Evolutionary conservation across 2,888 invertebrate species (phyloP), one percentile per base, ranked within the genome.

Genomic region (Lasioglossum zephyrum): DNA sequence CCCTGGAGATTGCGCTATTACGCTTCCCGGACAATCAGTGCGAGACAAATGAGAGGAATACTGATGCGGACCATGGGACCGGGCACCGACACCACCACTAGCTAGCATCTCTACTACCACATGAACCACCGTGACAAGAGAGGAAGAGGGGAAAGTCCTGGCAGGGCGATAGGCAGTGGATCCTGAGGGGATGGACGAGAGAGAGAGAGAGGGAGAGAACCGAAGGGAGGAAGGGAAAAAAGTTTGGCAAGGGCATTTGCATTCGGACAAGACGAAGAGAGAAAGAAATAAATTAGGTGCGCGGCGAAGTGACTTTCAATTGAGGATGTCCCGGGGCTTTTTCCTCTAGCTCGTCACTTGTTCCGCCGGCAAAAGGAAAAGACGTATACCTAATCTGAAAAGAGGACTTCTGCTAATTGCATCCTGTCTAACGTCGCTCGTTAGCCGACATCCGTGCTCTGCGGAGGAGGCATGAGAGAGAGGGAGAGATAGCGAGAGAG

Each of bases 11-110:
- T 93, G 92, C 93, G 88, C 92, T 92, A 92, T 94, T 93, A 92
- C 92, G 92, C 91, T 92, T 91, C 91, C 89, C 88, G 90, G 89
- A 92, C 93, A 94, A 94, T 94, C 94, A 93, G 93, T 92, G 92
- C 90, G 92, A 92, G 93, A 93, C 93, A 93, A 94, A 93, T 92
- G 93, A 92, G 91, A 92, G 92, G 94, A 94, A 93, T 94, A 94
- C 93, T 92, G 92, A 94, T 94, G 89, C 82, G 88, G 75, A 82
- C 63, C 88, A 82, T 72, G 70, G 81, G 85, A 81, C 60, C 79
- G 75, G 72, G 47, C 77, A 22, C 44, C 57, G 69, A 47, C 76
- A 69, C 16, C 11, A 66, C 36, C n/a, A 16, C 57, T 2, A 36
- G 53, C 53, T 9, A 4, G 26, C 60, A 31, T 60, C 60, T 60